These are phyloP conservation scores for Centropus bengalensis DNA, from an alignment of 2,113 vertebrate genomes.

Conservation along the genomic window DNA sequence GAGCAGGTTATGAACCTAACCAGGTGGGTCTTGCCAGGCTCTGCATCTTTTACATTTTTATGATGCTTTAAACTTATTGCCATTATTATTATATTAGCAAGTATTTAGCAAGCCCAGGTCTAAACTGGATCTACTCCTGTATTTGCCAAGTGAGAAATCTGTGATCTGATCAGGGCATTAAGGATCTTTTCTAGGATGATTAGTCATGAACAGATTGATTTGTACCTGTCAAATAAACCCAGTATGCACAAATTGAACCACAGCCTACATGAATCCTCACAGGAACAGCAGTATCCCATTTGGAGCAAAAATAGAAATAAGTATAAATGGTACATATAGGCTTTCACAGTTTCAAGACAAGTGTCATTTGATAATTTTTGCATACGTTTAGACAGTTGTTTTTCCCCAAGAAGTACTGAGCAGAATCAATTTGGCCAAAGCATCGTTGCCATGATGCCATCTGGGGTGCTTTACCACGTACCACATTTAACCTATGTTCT, in stretches of 20 bases:
- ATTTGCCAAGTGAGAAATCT: neutral
- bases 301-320: neutral
- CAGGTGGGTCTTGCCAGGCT: neutral
- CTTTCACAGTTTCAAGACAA: neutral
- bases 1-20: neutral
- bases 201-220: neutral
- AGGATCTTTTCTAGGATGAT: neutral
- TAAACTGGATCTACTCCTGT: neutral
- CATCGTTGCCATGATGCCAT: neutral
- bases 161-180: neutral
- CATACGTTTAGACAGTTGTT: neutral
- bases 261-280: neutral
- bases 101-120: neutral
- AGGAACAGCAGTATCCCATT: neutral
- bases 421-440: neutral
- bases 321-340: rapidly evolving
- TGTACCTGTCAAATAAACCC: neutral
- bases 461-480: neutral
- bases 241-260: neutral
- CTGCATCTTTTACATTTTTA: neutral
- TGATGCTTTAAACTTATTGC: neutral
- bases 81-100: neutral
- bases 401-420: neutral
- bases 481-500: neutral
- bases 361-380: neutral